phyloP scores from a whole-genome alignment of 2,113 vertebrate species.

The Panthera uncia region DNA sequence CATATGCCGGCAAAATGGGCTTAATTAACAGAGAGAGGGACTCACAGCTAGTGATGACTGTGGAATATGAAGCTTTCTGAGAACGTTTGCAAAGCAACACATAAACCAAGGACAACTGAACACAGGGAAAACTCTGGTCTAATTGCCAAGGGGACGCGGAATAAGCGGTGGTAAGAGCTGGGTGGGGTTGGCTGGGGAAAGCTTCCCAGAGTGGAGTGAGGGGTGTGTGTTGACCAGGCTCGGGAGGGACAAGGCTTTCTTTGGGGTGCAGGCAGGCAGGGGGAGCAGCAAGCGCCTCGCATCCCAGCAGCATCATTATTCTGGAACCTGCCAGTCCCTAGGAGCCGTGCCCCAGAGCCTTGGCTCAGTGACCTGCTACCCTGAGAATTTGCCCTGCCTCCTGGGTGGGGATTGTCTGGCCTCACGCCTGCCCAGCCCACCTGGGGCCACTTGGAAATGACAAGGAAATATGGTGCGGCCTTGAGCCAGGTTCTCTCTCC shows the following conservation, averaged over 20 bases:
- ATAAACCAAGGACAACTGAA: background rate
- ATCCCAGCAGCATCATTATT: background rate
- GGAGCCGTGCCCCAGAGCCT: background rate
- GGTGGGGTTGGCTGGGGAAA: conserved; percentile 5
- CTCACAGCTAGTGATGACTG: background rate
- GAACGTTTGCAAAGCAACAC: conserved; percentile 1
- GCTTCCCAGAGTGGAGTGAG: background rate
- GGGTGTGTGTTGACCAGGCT: background rate
- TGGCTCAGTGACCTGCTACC: conserved; percentile 3
- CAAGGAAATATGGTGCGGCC: background rate
- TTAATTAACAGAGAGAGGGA: conserved; percentile 14
- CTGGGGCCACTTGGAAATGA: conserved; percentile 7
- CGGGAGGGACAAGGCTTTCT: background rate
- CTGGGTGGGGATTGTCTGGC: conserved; percentile 42
- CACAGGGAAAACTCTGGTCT: background rate
- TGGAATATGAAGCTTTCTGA: background rate
- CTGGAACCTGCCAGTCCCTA: background rate
- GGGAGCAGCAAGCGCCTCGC: background rate
- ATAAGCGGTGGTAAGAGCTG: background rate
- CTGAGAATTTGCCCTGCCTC: conserved; percentile 10
- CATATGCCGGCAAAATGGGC: conserved; percentile 41
- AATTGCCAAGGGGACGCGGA: background rate
- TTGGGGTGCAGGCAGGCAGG: background rate
- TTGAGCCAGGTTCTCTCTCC: background rate
- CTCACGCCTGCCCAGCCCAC: background rate